phyloP scores from a whole-genome alignment of 1,140 invertebrate genomes.

The Andrena cerasifolii region DNA sequence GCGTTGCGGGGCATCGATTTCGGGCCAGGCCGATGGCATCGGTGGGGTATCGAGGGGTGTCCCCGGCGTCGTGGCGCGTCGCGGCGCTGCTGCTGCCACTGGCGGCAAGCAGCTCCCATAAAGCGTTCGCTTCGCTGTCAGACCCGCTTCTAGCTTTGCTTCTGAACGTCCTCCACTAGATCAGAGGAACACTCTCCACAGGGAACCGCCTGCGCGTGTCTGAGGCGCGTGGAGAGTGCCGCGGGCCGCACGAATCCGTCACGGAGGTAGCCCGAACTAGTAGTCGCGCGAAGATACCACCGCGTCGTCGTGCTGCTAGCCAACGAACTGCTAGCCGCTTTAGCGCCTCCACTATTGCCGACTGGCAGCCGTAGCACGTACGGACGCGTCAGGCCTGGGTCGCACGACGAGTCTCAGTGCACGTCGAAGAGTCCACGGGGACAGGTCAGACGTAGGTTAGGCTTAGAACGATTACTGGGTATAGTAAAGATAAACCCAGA shows the following conservation, averaged over 20 bases:
- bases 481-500: neutral
- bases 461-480: neutral
- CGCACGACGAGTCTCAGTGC: conserved; percentile 48
- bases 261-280: conserved; percentile 46
- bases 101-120: conserved; percentile 11
- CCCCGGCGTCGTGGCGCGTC: conserved; percentile 51
- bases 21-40: conserved; percentile 68
- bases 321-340: conserved; percentile 32
- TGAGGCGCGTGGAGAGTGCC: neutral
- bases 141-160: neutral
- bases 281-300: conserved; percentile 46
- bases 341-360: conserved; percentile 37
- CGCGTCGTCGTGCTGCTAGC: conserved; percentile 50
- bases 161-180: neutral
- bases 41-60: conserved; percentile 59
- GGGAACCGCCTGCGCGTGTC: conserved; percentile 52
- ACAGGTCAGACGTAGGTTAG: conserved; percentile 51
- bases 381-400: conserved; percentile 44
- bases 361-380: conserved; percentile 31
- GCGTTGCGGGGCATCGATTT: conserved; percentile 68
- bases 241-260: conserved; percentile 37
- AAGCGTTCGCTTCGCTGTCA: conserved; percentile 12
- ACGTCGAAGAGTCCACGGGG: conserved; percentile 41
- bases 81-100: conserved; percentile 49
- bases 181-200: no score